Evolutionary conservation across 2,888 invertebrate genomes (phyloP).

Genomic region (Taphrorychus bicolor): DNA sequence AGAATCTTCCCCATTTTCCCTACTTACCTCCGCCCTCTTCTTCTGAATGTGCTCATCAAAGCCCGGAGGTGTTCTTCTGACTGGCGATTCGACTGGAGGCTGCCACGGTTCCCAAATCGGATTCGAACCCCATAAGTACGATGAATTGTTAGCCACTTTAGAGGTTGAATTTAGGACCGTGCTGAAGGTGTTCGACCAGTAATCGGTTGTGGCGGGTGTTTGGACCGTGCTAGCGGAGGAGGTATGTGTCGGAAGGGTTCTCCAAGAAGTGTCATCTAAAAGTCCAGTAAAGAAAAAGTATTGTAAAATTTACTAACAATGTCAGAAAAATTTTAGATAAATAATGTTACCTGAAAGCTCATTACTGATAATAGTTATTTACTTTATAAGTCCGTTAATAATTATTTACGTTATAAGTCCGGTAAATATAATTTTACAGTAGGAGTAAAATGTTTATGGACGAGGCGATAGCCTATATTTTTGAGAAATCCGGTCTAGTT

Average conservation of each 20-base stretch:
- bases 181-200: conserved; percentile 47
- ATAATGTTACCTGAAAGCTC: neutral
- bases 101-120: conserved; percentile 59
- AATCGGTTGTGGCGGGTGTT: conserved; percentile 6
- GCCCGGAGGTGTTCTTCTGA: conserved; percentile 58
- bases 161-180: conserved; percentile 46
- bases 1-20: neutral
- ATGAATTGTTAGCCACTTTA: conserved; percentile 43
- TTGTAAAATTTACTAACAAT: too few species aligned
- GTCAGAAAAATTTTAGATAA: neutral
- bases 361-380: too few species aligned
- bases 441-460: too few species aligned
- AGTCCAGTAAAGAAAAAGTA: neutral
- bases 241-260: neutral
- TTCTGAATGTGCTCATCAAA: conserved; percentile 34
- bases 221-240: neutral
- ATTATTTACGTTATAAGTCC: too few species aligned
- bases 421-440: too few species aligned
- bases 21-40: neutral
- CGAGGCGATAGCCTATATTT: too few species aligned
- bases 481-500: too few species aligned
- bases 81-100: conserved; percentile 48
- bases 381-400: too few species aligned
- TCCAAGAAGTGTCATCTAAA: conserved; percentile 46
- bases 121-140: conserved; percentile 58